These are phyloP conservation scores for Steinernema scapterisci DNA, from an alignment of 2,888 invertebrate species.

Conservation along the genomic window DNA sequence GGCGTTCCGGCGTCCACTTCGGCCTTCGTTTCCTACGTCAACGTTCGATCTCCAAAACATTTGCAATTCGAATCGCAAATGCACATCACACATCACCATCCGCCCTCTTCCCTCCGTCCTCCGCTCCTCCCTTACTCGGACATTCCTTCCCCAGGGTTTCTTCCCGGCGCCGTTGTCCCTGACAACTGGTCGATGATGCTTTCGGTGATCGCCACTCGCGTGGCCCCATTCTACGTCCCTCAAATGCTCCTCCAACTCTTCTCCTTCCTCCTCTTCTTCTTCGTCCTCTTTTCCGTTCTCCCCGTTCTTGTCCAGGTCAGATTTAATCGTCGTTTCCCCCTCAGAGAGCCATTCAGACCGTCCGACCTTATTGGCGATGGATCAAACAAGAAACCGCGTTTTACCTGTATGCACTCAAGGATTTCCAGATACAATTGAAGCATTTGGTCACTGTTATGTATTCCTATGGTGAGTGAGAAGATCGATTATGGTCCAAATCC, in stretches of 20 bases:
- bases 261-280: not conserved
- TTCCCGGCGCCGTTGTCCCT: not conserved
- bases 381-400: not conserved
- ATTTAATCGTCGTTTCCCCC: not conserved
- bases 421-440: not conserved
- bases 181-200: not conserved
- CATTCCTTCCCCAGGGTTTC: not conserved
- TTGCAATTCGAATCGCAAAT: no score
- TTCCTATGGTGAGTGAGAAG: not conserved
- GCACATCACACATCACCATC: no score
- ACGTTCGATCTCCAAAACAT: no score
- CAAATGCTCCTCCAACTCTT: slow-evolving; percentile 17
- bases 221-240: no score
- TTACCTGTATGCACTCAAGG: not conserved
- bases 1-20: no score
- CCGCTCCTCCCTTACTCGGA: no score
- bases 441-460: slow-evolving; percentile 5
- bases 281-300: not conserved
- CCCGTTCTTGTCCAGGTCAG: not conserved
- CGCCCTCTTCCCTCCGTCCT: no score
- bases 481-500: not conserved
- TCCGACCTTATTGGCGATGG: not conserved
- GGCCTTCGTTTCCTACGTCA: no score
- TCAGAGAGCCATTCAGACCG: not conserved
- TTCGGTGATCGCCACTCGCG: not conserved